Percentiles rank a stretch among this genome's conserved stretches.
phyloP scores from a whole-genome alignment of 2,888 invertebrate species.

The Hyles lineata region DNA sequence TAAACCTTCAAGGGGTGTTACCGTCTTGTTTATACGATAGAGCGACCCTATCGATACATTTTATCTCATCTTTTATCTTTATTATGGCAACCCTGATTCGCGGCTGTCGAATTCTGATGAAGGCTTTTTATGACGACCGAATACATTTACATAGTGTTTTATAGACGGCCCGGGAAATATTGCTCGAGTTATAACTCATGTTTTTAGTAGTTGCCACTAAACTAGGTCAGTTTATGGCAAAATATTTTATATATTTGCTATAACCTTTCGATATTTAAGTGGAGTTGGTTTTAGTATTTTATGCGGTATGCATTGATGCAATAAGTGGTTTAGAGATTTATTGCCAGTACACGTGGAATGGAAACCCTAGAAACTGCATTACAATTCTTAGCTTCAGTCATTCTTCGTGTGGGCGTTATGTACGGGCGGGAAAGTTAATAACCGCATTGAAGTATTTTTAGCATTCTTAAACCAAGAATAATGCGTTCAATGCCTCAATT shows the following conservation, averaged over 20 bases:
- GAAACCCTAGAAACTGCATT: too few relatives aligned
- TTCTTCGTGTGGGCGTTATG: too few relatives aligned
- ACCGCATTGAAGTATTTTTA: too few relatives aligned
- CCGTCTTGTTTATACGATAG: conserved; percentile 4
- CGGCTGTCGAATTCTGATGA: conserved; percentile 16
- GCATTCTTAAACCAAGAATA: too few relatives aligned
- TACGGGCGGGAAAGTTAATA: too few relatives aligned
- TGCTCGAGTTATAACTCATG: not conserved
- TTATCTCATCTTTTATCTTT: conserved; percentile 28
- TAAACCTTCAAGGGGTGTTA: conserved; percentile 2
- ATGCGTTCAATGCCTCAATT: too few relatives aligned
- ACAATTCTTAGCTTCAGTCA: too few relatives aligned
- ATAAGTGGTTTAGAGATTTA: too few relatives aligned
- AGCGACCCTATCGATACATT: conserved; percentile 21
- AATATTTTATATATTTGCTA: not conserved
- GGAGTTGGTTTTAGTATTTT: not conserved
- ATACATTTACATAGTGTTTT: conserved; percentile 16
- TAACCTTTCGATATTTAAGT: not conserved
- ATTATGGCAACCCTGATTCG: conserved; percentile 26
- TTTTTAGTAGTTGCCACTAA: not conserved
- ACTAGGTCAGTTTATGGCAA: not conserved
- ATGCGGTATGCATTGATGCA: not conserved
- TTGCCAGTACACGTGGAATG: too few relatives aligned
- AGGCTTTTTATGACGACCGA: conserved; percentile 1
- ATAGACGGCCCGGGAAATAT: not conserved